Conservation (phyloP, 2,888 invertebrate species). For the Agonopterix arenella region DNA sequence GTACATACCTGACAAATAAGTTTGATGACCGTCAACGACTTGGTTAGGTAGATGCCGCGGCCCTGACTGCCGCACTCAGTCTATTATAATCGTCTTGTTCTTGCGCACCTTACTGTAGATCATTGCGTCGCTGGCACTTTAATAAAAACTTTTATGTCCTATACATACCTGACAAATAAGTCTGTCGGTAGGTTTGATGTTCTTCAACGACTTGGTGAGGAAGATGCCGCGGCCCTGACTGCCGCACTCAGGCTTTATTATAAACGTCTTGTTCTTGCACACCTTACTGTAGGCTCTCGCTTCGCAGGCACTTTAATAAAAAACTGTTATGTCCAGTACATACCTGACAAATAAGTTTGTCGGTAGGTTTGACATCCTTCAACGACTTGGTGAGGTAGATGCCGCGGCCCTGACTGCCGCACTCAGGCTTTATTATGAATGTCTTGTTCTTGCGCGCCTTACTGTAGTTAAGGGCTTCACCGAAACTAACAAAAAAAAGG, state of each 20-base stretch:
- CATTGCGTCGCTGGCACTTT: constrained; percentile 83
- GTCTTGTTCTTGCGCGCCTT: constrained; percentile 83
- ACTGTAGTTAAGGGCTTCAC: constrained; percentile 84
- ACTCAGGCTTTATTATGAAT: constrained; percentile 94
- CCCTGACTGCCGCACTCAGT: constrained; percentile 94
- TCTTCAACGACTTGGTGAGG: constrained; percentile 88
- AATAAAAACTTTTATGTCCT: background rate
- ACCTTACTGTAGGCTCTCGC: constrained; percentile 83
- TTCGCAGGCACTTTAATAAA: constrained; percentile 54
- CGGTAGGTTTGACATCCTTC: constrained; percentile 86
- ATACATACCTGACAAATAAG: constrained; percentile 88
- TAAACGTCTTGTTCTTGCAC: constrained; percentile 86
- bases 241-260: constrained; percentile 93
- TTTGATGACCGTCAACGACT: constrained; percentile 86
- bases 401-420: constrained; percentile 93
- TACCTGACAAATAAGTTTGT: constrained; percentile 93
- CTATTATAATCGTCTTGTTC: constrained; percentile 45
- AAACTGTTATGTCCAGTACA: constrained; percentile 5
- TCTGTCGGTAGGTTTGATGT: constrained; percentile 86
- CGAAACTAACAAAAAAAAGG: constrained; percentile 68
- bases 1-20: constrained; percentile 88
- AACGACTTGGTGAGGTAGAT: constrained; percentile 90
- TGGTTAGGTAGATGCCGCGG: constrained; percentile 91
- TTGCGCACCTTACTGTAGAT: constrained; percentile 83
- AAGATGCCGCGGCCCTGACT: constrained; percentile 94